Evolutionary conservation across 1,140 invertebrate genomes (phyloP), one percentile per base, ranked within the genome.

Genomic region (Drosophila malerkotliana): DNA sequence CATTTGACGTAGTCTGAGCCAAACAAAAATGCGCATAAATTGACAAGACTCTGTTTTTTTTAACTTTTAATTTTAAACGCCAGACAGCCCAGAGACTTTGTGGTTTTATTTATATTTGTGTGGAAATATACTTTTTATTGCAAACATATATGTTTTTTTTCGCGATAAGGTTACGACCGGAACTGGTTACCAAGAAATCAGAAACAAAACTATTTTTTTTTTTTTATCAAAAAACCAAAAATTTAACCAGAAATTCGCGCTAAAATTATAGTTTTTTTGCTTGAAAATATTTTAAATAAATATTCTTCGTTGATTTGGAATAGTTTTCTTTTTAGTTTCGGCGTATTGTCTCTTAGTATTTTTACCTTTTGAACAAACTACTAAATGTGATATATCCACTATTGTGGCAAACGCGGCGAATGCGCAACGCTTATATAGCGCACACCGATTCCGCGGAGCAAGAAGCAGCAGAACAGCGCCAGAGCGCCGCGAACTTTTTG

Each of bases 311-410:
- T 21, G 21, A 21, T 21, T 21, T 21, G 21, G 21, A 3, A 21
- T 77, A 68, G 54, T 78, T 69, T 58, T 15, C 24, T 60, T 61
- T 53, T 59, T 63, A 72, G 51, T 52, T 63, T 62, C 69, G 59
- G 57, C 39, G 58, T 59, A 59, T 69, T 62, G 53, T 34, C 51
- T 32, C 30, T 56, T 26, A 48, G 56, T 26, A 51, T 67, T 68
- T 63, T 85, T 85, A 87, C 82, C 82, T 87, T 87, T 82, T 64
- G 53, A 87, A 82, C 82, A 85, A 85, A 85, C 82, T 85, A 85
- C 82, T 85, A 78, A 85, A 85, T 85, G 69, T 87, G 77, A 80
- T 85, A 85, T 85, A 85, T 85, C 82, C 82, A 85, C 82, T 87
- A 81, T 78, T 87, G 82, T 85, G 82, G 78, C 62, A 87, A 37